Evolutionary conservation across 2,797 vertebrate species (phyloP).

Genomic region (Darevskia nairensis): DNA sequence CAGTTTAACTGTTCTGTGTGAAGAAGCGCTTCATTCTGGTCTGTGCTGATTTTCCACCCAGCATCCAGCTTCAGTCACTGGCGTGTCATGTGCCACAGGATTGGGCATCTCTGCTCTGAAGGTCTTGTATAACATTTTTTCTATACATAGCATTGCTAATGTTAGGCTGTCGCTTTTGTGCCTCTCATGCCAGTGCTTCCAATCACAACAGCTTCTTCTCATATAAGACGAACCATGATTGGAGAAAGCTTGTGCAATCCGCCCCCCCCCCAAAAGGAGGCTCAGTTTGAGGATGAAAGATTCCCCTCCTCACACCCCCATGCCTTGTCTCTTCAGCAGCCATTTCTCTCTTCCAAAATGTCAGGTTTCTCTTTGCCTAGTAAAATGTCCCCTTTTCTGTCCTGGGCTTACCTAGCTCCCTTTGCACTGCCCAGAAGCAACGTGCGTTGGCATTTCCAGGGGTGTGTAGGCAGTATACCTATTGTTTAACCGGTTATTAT

Average conservation of each 20-base stretch:
- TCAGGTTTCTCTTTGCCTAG: neutral
- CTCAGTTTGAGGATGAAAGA: too few relatives aligned
- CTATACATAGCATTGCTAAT: neutral
- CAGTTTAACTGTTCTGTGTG: too few relatives aligned
- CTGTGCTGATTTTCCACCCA: too few relatives aligned
- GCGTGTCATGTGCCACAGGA: neutral
- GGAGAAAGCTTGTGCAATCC: neutral
- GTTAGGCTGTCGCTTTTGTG: neutral
- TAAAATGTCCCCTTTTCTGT: neutral
- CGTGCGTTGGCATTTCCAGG: neutral
- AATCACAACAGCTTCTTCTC: neutral
- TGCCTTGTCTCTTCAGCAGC: neutral
- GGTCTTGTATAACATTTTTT: neutral
- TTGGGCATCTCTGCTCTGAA: neutral
- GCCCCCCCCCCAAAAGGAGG: too few relatives aligned
- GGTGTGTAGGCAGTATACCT: neutral
- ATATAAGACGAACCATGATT: neutral
- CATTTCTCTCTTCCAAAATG: neutral
- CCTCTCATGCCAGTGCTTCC: neutral
- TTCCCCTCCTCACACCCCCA: neutral
- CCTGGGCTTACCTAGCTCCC: neutral
- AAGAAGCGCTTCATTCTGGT: too few relatives aligned
- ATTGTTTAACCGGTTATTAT: neutral
- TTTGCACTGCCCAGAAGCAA: neutral
- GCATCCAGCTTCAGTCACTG: neutral